These are phyloP conservation scores for Stomatorhinus walkeri DNA, from an alignment of 2,797 vertebrate genomes.

Conservation along the genomic window DNA sequence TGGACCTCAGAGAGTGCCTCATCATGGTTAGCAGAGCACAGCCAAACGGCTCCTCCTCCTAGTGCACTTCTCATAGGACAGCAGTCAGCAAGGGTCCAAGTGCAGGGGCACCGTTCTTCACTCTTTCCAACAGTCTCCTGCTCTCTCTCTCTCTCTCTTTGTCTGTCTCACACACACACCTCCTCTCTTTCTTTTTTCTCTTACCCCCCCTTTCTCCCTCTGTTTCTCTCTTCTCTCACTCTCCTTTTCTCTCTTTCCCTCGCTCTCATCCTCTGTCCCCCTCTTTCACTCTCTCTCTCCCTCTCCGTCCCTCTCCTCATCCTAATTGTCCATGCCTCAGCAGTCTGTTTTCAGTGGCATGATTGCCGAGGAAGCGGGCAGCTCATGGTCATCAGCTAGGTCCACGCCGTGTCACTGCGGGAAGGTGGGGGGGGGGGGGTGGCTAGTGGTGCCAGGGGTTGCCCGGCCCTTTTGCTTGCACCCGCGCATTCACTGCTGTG, in stretches of 20 bases:
- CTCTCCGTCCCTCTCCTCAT: slow-evolving; percentile 42
- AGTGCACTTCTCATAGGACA: not conserved
- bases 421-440: not conserved
- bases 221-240: slow-evolving; percentile 44
- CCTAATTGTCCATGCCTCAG: slow-evolving; percentile 68
- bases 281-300: not conserved
- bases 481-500: slow-evolving; percentile 12
- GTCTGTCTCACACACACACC: slow-evolving; percentile 35
- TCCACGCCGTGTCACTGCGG: not conserved
- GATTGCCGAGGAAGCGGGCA: slow-evolving; percentile 18
- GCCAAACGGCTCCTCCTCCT: not conserved
- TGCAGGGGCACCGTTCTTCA: slow-evolving; percentile 53
- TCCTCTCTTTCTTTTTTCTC: slow-evolving; percentile 37
- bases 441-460: not conserved
- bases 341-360: slow-evolving; percentile 43
- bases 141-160: slow-evolving; percentile 46
- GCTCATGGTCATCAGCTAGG: not conserved
- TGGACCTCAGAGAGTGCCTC: not conserved
- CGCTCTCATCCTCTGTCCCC: slow-evolving; percentile 48
- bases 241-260: slow-evolving; percentile 44
- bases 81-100: not conserved
- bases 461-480: not conserved
- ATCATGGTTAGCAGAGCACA: not conserved
- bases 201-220: slow-evolving; percentile 40
- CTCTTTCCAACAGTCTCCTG: slow-evolving; percentile 36